Evolutionary conservation across 2,888 invertebrate species (phyloP).

Genomic region (Chromoteleia sp.): DNA sequence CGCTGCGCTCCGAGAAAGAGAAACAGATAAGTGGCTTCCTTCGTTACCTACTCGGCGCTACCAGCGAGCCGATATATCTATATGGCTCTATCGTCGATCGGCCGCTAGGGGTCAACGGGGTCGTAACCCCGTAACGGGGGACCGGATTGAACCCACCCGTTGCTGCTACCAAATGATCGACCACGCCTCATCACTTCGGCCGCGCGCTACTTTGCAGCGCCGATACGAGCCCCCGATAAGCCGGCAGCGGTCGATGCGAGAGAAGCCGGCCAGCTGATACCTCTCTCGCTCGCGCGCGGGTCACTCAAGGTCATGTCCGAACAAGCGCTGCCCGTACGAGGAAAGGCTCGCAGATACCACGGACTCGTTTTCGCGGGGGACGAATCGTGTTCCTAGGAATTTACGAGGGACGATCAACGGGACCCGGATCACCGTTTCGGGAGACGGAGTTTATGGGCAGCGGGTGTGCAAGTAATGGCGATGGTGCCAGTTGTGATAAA

Average conservation of each 20-base stretch:
- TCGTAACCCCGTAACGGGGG: constrained; percentile 77
- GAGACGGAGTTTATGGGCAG: constrained; percentile 32
- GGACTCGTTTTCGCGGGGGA: constrained; percentile 62
- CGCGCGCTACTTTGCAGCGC: constrained; percentile 76
- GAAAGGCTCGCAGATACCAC: constrained; percentile 49
- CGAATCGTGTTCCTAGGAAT: constrained; percentile 54
- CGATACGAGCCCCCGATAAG: constrained; percentile 72
- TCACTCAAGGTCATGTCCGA: constrained; percentile 75
- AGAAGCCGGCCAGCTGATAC: constrained; percentile 43
- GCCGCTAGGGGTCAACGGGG: constrained; percentile 73
- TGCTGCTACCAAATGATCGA: constrained; percentile 81
- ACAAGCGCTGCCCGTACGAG: constrained; percentile 60
- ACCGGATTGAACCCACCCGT: constrained; percentile 76
- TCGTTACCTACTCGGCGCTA: constrained; percentile 67
- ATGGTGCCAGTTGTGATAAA: constrained; percentile 27
- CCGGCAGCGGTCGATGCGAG: constrained; percentile 46
- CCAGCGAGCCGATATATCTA: constrained; percentile 73
- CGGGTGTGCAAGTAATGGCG: constrained; percentile 1
- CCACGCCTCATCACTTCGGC: constrained; percentile 83
- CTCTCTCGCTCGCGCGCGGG: constrained; percentile 64
- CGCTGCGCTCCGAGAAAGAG: constrained; percentile 44
- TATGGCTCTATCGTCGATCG: constrained; percentile 78
- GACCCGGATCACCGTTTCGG: constrained; percentile 51
- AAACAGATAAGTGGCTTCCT: constrained; percentile 69
- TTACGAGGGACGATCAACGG: constrained; percentile 58